Base-by-base conservation (phyloP, 2,888 invertebrate species). In the Listrodromus nycthemerus region DNA sequence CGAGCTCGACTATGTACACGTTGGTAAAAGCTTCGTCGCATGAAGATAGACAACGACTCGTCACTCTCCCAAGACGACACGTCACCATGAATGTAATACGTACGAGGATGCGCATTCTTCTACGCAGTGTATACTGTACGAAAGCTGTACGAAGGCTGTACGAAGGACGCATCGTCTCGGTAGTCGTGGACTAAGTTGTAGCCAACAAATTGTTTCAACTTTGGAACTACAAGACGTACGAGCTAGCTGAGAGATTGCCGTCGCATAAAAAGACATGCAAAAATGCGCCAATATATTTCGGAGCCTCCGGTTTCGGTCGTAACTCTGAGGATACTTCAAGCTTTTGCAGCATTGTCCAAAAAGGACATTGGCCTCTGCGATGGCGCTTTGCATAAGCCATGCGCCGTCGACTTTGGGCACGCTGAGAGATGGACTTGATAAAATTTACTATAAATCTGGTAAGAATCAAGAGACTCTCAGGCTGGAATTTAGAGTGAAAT, bases 121-220 rank as follows among this genome's bases (percentile, higher is more conserved):
- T 21, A 21, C 5, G 45, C 10, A 73, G 83, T 83, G 70, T 87
- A 48, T 77, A 37, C 81, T 81, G 41, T 70, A 70, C 52, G 45
- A 82, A 70, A 76, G 52, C n/a, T n/a, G n/a, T n/a, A n/a, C n/a
- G n/a, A n/a, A n/a, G n/a, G n/a, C 81, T 81, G 41, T 70, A 70
- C 52, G 45, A 82, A 70, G 79, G 52, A 75, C 71, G 63, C 80
- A 66, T 63, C 70, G 67, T 66, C 50, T 65, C 52, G 50, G 33
- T 55, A 37, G 41, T 73, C 55, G 66, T 70, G 45, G n/a, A 71
- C 58, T 79, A 55, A 71, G 45, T 55, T 73, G 84, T 33, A 45
- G 70, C 73, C 80, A 80, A 84, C 86, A 86, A 86, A 86, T 86
- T 73, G 80, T 80, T 73, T 73, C 84, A 37, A 73, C 81, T 52